Percentiles rank a stretch among this genome's conserved stretches.
These are phyloP conservation scores for Drosophila sp. DNA, from an alignment of 1,140 invertebrate species.

Conservation along the genomic window DNA sequence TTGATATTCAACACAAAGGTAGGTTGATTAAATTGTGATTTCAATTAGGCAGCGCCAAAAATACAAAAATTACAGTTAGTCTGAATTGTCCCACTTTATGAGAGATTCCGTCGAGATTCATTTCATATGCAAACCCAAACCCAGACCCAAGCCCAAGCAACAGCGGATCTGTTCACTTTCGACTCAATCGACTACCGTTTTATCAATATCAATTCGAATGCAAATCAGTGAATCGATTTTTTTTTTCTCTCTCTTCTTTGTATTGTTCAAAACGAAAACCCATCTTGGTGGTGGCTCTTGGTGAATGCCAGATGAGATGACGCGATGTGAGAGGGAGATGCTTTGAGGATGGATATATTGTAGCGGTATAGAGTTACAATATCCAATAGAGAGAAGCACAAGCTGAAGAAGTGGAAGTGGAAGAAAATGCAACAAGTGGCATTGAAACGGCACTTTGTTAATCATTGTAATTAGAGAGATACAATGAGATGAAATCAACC, in stretches of 20 bases:
- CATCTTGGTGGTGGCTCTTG: background rate
- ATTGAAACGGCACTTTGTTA: slow-evolving; percentile 72
- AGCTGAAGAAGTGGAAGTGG: slow-evolving; percentile 16
- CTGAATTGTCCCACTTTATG: slow-evolving; percentile 52
- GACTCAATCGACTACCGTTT: slow-evolving; percentile 73
- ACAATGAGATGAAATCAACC: slow-evolving; percentile 23
- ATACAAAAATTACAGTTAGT: slow-evolving; percentile 58
- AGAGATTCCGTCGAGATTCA: slow-evolving; percentile 19
- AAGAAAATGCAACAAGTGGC: slow-evolving; percentile 42
- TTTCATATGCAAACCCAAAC: slow-evolving; percentile 59
- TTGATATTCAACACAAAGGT: slow-evolving; percentile 79
- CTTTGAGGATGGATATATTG: slow-evolving; percentile 19
- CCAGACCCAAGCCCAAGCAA: slow-evolving; percentile 41
- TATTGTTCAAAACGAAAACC: background rate
- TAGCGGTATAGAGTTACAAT: slow-evolving; percentile 47
- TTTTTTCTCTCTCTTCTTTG: background rate
- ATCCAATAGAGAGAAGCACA: slow-evolving; percentile 37
- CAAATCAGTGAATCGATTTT: slow-evolving; percentile 65
- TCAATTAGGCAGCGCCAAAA: slow-evolving; percentile 54
- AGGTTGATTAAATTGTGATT: slow-evolving; percentile 40
- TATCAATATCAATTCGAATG: slow-evolving; percentile 79
- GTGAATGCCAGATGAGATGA: slow-evolving; percentile 44
- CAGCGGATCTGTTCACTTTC: slow-evolving; percentile 79
- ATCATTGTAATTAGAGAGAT: slow-evolving; percentile 66
- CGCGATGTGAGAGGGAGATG: slow-evolving; percentile 16